Evolutionary conservation across 2,113 vertebrate genomes (phyloP), one percentile per base, ranked within the genome.

Genomic region (Balaeniceps rex): DNA sequence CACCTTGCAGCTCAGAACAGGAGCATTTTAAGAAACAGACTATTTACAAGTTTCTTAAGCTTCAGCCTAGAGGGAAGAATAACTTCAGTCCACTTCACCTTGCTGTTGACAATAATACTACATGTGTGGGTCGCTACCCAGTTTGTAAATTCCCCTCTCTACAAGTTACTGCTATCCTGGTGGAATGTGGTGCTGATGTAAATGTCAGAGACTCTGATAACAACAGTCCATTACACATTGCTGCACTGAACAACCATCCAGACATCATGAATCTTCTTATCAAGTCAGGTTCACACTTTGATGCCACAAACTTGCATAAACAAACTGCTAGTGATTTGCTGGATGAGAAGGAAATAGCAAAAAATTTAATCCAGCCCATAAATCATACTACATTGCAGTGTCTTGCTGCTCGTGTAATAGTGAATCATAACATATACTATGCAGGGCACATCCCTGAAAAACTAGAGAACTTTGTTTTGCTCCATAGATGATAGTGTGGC

Each of bases 261-360:
- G 99, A 99, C 96, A 99, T 99, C 97, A 99, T 99, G 99, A 99
- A 99, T 98, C 97, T 99, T 96, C 98, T 99, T 87, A 99, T 99
- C 93, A 99, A 99, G 83, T 98, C 99, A 79, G 99, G 99, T 94
- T 99, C 99, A 94, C 99, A 99, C 97, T 99, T 99, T 7, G 99
- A 99, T 98, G 99, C 99, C 97, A 99, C 99, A 96, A 99, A 99
- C 96, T 98, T 97, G 24, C 98, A 97, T 97, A 98, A 99, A 91
- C 99, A 99, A 98, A 99, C 99, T 24, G 99, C 99, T 97, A 99
- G 99, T 64, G 99, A 99, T 97, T 98, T 99, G 96, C 98, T 99
- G 97, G 99, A 99, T 34, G 99, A 99, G 97, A 99, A 99, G 97
- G 98, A 99, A 98, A 98, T 99, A 96, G 99, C 99, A 95, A 99